phyloP scores from a whole-genome alignment of 92 coral and sea anemone genomes.

The Zoanthus sansibaricus region DNA sequence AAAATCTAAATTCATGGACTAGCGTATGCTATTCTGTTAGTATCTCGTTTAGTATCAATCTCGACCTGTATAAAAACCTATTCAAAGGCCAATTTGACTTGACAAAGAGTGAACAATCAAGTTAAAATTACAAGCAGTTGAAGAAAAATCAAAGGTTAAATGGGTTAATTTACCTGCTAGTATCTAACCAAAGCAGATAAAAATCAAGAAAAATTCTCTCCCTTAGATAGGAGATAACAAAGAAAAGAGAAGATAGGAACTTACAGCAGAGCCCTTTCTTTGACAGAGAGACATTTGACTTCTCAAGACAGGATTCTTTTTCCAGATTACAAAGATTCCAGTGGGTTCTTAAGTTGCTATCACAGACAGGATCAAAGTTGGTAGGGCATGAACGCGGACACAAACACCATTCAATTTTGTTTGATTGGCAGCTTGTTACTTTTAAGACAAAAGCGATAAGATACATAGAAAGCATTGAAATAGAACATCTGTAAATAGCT shows the following conservation, averaged over 20 bases:
- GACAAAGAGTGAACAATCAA: too few relatives aligned
- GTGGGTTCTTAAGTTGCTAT: conserved; percentile 77
- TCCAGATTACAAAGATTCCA: conserved; percentile 77
- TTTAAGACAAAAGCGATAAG: not conserved
- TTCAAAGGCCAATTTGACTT: too few relatives aligned
- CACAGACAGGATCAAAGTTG: conserved; percentile 77
- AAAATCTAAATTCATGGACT: too few relatives aligned
- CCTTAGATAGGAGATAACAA: not conserved
- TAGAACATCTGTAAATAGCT: not conserved
- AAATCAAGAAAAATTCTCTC: not conserved
- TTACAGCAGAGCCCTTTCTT: conserved; percentile 83
- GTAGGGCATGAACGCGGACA: conserved; percentile 57
- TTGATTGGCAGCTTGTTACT: conserved; percentile 7
- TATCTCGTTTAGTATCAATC: too few relatives aligned
- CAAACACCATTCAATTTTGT: not conserved
- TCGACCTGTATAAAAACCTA: too few relatives aligned
- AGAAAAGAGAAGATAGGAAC: conserved; percentile 28
- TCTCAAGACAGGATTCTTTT: conserved; percentile 73
- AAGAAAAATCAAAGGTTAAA: not conserved
- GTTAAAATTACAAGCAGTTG: not conserved
- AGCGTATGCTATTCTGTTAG: too few relatives aligned
- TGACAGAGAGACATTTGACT: conserved; percentile 62
- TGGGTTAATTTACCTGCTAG: not conserved
- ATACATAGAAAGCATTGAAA: not conserved
- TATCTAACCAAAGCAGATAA: not conserved